Conservation (phyloP, 2,888 invertebrate species). For the Eustalomyia histrio region DNA sequence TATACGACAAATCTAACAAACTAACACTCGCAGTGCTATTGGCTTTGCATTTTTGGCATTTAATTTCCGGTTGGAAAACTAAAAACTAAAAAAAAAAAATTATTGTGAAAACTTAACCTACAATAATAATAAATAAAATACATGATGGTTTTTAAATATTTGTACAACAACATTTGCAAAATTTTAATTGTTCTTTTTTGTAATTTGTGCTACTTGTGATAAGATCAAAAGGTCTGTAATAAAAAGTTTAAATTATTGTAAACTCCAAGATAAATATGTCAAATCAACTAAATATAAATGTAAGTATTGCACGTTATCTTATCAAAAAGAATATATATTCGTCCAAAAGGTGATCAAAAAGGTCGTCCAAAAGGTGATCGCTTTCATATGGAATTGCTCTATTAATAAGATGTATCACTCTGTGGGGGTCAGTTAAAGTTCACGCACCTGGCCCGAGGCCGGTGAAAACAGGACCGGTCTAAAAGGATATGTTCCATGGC, state of each 20-base stretch:
- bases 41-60: conserved; percentile 33
- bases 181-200: not conserved
- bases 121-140: not conserved
- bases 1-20: not conserved
- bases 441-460: no score
- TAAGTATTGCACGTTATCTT: not conserved
- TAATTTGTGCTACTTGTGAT: not conserved
- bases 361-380: no score
- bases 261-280: not conserved
- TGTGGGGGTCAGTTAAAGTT: no score
- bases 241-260: not conserved
- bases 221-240: no score
- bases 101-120: conserved; percentile 2
- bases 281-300: not conserved
- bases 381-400: no score
- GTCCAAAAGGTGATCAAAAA: no score
- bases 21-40: conserved; percentile 30
- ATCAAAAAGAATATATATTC: no score
- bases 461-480: no score
- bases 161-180: not conserved
- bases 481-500: no score
- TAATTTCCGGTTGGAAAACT: conserved; percentile 22
- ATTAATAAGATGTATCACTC: no score
- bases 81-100: conserved; percentile 25
- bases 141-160: not conserved